Conservation (phyloP, 2,113 vertebrate genomes). For the Rallus limicola region DNA sequence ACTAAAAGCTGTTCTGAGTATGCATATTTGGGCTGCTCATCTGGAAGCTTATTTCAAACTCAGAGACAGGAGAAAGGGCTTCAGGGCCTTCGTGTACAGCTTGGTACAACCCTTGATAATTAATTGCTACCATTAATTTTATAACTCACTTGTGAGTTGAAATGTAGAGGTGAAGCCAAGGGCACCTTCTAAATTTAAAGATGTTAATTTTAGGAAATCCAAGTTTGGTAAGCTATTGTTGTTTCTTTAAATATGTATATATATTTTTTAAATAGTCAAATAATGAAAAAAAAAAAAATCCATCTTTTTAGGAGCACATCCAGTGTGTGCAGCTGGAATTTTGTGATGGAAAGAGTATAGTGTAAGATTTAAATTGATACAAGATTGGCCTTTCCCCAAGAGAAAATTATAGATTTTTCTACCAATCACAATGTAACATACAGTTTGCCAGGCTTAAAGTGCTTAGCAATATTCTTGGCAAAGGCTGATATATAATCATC, state of each 20-base stretch:
- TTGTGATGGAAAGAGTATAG: neutral
- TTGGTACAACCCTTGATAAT: neutral
- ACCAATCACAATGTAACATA: slow-evolving; percentile 60
- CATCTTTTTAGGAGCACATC: neutral
- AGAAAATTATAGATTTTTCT: slow-evolving; percentile 65
- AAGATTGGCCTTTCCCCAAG: slow-evolving; percentile 53
- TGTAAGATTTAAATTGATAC: slow-evolving; percentile 5
- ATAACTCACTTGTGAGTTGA: neutral
- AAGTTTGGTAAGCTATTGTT: neutral
- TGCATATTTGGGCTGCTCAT: neutral
- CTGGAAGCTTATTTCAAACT: neutral
- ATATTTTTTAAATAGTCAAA: no score
- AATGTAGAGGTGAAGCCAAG: slow-evolving; percentile 4
- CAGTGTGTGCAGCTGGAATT: slow-evolving; percentile 43
- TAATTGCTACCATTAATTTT: neutral
- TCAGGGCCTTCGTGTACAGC: neutral
- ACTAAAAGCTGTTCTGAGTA: neutral
- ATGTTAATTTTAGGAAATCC: neutral
- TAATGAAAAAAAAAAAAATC: no score
- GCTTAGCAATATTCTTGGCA: slow-evolving; percentile 65
- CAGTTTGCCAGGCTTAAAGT: slow-evolving; percentile 60
- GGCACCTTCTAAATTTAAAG: neutral
- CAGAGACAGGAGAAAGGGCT: neutral
- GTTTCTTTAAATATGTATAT: neutral
- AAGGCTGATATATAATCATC: slow-evolving; percentile 62